phyloP scores from a whole-genome alignment of 64 coral and sea anemone species.

The Dendronephthya gigantea region DNA sequence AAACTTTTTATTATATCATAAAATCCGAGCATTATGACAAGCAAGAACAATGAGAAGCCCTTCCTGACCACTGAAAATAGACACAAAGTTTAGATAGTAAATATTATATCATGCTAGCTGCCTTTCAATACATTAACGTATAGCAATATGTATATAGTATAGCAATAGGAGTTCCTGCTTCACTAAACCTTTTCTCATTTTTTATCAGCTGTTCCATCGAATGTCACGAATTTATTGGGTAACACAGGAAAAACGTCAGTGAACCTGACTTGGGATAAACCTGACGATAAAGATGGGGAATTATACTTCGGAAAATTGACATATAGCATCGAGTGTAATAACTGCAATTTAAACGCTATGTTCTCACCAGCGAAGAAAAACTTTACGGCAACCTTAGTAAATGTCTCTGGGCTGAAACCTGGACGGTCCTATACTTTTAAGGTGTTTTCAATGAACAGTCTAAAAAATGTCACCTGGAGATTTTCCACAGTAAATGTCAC shows the following conservation, averaged over 20 bases:
- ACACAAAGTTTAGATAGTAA: too few relatives aligned
- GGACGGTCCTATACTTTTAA: background rate
- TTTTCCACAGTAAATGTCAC: background rate
- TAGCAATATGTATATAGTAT: too few relatives aligned
- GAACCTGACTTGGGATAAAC: background rate
- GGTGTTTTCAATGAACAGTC: background rate
- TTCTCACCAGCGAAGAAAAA: background rate
- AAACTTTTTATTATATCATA: background rate
- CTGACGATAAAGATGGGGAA: background rate
- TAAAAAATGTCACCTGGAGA: background rate
- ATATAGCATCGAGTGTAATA: background rate
- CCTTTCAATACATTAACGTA: too few relatives aligned
- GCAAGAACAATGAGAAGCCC: too few relatives aligned
- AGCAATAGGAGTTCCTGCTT: too few relatives aligned
- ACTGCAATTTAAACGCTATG: background rate
- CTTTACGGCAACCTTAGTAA: background rate
- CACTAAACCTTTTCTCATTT: background rate
- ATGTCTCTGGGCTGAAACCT: background rate
- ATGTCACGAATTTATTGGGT: background rate
- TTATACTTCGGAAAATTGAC: background rate
- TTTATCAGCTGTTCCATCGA: background rate
- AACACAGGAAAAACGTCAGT: background rate
- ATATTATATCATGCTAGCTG: too few relatives aligned
- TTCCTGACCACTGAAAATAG: too few relatives aligned
- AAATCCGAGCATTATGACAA: background rate